Base-by-base conservation (phyloP, 1,140 invertebrate species). In the Drosophila leontia region DNA sequence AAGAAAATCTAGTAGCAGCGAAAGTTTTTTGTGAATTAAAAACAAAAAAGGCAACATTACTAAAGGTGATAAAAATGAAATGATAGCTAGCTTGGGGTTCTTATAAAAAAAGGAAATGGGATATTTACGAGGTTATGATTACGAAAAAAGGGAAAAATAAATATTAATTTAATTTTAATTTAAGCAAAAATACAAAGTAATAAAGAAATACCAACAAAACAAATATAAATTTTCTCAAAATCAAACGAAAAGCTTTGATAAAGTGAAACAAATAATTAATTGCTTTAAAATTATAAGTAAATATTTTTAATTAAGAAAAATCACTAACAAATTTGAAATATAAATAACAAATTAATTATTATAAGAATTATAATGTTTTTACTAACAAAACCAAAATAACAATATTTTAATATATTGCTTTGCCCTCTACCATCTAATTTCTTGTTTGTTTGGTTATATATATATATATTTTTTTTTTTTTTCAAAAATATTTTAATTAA, bases 401-500 rank as follows among this genome's bases (percentile, higher is more conserved):
- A 29, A 29, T 29, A 29, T 29, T 23, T 26, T 39, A 1, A 12
- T 34, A 48, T 17, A 7, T 47, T 23, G 19, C 23, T 12, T 19
- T 2, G 32, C 34, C 64, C 12, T 23, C 15, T 29, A 11, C 26
- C 19, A 17, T 48, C 17, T n/a, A 70, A 57, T 39, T 70, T 55
- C 15, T 39, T 55, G 34, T 39, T 56, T 56, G 8, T n/a, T 56
- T 55, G 8, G 8, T 32, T 29, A 23, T 23, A 23, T 23, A 23
- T 23, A 23, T 1, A 23, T 23, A 23, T 29, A 6, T 11, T 15
- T 47, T 34, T 41, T 37, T 26, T 37, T 71, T 41, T 37, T 39
- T 71, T 41, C 37, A 42, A 34, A 77, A 65, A 83, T 88, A 87
- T 87, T 87, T 87, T 87, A 88, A 87, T 87, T 87, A 87, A 88